These are phyloP conservation scores for Sesamia inferens DNA, from an alignment of 2,888 invertebrate species.

Conservation along the genomic window DNA sequence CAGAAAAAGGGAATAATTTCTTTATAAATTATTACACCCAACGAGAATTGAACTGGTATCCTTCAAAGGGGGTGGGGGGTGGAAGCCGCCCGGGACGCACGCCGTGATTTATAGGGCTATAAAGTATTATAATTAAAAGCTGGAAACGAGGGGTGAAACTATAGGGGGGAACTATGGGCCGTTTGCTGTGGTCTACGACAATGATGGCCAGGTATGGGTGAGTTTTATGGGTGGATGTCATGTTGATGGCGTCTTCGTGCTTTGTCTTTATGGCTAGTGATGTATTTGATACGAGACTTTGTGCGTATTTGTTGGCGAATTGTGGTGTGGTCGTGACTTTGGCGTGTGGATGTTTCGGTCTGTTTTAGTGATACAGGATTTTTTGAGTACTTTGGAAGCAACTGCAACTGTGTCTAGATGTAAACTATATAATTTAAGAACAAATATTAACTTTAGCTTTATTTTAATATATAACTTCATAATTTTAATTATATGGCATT, in stretches of 20 bases:
- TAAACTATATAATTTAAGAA: background rate
- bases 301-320: slow-evolving; percentile 12
- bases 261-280: slow-evolving; percentile 43
- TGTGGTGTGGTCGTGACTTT: background rate
- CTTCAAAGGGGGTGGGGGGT: slow-evolving; percentile 82
- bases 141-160: slow-evolving; percentile 84
- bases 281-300: slow-evolving; percentile 20
- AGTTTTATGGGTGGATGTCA: slow-evolving; percentile 54
- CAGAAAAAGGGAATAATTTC: slow-evolving; percentile 90
- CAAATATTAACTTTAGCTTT: too few species aligned
- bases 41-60: slow-evolving; percentile 93
- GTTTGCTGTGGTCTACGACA: slow-evolving; percentile 73
- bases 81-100: slow-evolving; percentile 83
- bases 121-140: slow-evolving; percentile 95
- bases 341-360: background rate
- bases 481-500: too few species aligned
- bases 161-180: slow-evolving; percentile 84
- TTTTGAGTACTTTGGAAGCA: background rate
- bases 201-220: slow-evolving; percentile 60
- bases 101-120: slow-evolving; percentile 93
- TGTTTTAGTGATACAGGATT: background rate
- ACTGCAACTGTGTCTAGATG: background rate
- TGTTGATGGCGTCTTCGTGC: slow-evolving; percentile 51
- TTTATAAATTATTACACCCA: slow-evolving; percentile 92
- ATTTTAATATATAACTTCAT: too few species aligned